Evolutionary conservation across 2,797 vertebrate genomes (phyloP), one percentile per base, ranked within the genome.

Genomic region (Perodicticus potto): DNA sequence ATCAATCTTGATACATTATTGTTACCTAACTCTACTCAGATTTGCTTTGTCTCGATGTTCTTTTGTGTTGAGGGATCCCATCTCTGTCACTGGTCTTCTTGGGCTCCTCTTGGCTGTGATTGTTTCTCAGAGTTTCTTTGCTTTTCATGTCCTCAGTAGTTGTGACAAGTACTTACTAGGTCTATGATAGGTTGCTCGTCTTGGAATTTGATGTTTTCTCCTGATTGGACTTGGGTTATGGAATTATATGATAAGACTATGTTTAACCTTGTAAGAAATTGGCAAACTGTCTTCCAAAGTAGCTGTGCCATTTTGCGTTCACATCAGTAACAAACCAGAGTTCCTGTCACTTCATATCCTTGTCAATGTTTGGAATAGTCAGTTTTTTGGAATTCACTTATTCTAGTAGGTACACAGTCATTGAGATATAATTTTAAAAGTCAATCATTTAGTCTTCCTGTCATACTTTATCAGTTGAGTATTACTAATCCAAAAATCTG

Each of bases 171-270:
- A 32, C 43, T 91, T 67, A 6, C 12, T 34, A 69, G 45, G 49
- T 86, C 27, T 57, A 40, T 37, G 70, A 16, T 86, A 61, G 87
- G 17, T 65, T 67, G 4, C 23, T 89, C n/a, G 63, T 93, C 73
- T 89, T 94, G 84, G 22, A 94, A 93, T 83, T 43, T 77, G 40
- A 59, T 77, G 16, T 91, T 95, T 90, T 55, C 77, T 93, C 20
- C 55, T 55, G 57, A 59, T 61, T 78, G 89, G 37, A 91, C 37
- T 69, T n/a, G 40, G 40, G 13, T 84, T 92, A 14, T 27, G 45
- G 70, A 22, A 32, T 88, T 90, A 7, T 67, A 17, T 77, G 34
- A 45, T 83, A 65, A 73, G 57, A 90, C 13, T 61, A 1, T 87
- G 69, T 81, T 92, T 78, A 84, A 37, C 82, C 43, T 93, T 74